These are phyloP conservation scores for Xiphorhynchus erythropygius DNA, from an alignment of 2,797 vertebrate genomes.

Conservation along the genomic window DNA sequence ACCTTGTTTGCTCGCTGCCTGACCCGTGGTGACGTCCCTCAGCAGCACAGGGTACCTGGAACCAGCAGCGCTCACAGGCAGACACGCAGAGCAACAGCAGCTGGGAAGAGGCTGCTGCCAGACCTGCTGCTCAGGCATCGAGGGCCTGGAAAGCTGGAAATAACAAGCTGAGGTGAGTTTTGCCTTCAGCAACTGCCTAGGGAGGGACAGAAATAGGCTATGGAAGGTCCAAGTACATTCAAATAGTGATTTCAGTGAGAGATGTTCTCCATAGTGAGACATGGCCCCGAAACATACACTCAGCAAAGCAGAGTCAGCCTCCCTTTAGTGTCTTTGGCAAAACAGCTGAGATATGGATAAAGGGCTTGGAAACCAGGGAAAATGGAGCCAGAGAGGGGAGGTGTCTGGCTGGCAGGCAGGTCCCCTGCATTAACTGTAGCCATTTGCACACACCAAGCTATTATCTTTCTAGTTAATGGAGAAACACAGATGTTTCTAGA, in stretches of 20 bases:
- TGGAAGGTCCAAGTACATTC: neutral
- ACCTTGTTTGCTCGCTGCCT: neutral
- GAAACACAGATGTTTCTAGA: neutral
- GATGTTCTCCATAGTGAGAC: neutral
- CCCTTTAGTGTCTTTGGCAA: neutral
- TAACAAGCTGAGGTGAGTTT: neutral
- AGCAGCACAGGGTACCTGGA: neutral
- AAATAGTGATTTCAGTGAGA: neutral
- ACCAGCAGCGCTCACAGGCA: neutral
- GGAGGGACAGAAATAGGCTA: neutral
- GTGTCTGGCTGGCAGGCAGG: neutral
- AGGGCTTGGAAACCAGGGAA: neutral
- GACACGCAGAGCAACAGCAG: neutral
- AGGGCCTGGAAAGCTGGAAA: neutral
- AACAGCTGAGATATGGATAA: neutral
- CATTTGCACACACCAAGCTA: neutral
- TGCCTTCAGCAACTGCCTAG: neutral
- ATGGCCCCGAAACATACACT: neutral
- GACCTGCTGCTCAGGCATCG: neutral
- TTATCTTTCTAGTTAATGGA: neutral
- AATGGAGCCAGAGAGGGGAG: neutral
- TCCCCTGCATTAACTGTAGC: neutral
- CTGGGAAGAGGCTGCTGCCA: neutral
- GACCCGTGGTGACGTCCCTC: neutral
- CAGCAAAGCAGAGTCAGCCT: neutral